Evolutionary conservation across 2,113 vertebrate genomes (phyloP).

Genomic region (Picathartes gymnocephalus): DNA sequence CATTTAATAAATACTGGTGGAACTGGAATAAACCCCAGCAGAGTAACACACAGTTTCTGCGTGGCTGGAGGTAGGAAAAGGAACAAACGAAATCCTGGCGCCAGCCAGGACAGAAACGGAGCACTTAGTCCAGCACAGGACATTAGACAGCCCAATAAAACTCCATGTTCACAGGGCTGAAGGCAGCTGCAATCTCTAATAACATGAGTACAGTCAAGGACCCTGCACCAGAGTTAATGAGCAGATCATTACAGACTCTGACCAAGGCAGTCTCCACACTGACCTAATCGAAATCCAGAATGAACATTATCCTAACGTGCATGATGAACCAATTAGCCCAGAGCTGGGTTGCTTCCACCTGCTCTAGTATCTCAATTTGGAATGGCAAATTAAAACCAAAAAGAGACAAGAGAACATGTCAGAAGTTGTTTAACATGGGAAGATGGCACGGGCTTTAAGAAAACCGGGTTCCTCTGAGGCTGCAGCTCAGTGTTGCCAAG

Average conservation of each 20-base stretch:
- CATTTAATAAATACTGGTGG: not conserved
- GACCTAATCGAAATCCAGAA: slow-evolving; percentile 79
- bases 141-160: slow-evolving; percentile 66
- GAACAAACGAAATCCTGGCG: not conserved
- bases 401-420: not conserved
- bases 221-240: slow-evolving; percentile 76
- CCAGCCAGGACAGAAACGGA: slow-evolving; percentile 46
- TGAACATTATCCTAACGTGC: slow-evolving; percentile 70
- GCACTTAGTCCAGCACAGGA: slow-evolving; percentile 18
- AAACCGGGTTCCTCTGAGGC: not conserved
- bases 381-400: slow-evolving; percentile 66
- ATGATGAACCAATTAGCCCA: slow-evolving; percentile 76
- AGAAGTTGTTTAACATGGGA: not conserved
- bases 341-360: slow-evolving; percentile 69
- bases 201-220: slow-evolving; percentile 70
- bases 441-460: not conserved
- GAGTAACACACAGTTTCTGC: not conserved
- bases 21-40: not conserved
- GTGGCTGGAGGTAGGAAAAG: not conserved
- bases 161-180: slow-evolving; percentile 62
- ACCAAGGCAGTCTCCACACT: slow-evolving; percentile 75
- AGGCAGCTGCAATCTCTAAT: slow-evolving; percentile 72
- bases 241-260: slow-evolving; percentile 77
- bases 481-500: not conserved
- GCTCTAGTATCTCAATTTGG: slow-evolving; percentile 70